These are phyloP conservation scores for Triplophysa tibetana DNA, from an alignment of 2,113 vertebrate species.

Conservation along the genomic window DNA sequence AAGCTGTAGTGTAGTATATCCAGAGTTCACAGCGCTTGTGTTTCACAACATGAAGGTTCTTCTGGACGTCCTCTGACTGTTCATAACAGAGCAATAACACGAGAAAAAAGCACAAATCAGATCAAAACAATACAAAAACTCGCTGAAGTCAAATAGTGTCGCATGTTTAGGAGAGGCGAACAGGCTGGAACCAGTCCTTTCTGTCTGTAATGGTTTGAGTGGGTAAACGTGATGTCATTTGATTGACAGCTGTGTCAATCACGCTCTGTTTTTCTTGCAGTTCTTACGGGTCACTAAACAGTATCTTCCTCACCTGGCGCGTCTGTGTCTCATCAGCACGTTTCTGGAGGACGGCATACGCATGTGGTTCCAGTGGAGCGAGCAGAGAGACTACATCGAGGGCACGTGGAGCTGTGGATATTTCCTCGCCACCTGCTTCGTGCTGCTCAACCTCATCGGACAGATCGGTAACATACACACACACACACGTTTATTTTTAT, in stretches of 20 bases:
- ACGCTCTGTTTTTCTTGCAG: slow-evolving; percentile 60
- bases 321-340: slow-evolving; percentile 96
- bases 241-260: too few species aligned
- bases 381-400: slow-evolving; percentile 96
- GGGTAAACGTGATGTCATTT: too few species aligned
- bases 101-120: too few species aligned
- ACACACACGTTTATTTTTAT: not conserved
- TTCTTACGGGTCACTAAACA: slow-evolving; percentile 97
- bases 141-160: too few species aligned
- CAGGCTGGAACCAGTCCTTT: too few species aligned
- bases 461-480: slow-evolving; percentile 83
- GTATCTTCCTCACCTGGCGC: slow-evolving; percentile 93
- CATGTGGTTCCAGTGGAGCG: slow-evolving; percentile 99
- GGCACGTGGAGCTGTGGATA: slow-evolving; percentile 94
- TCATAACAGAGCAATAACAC: too few species aligned
- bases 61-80: too few species aligned
- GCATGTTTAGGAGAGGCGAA: too few species aligned
- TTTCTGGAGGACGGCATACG: slow-evolving; percentile 97
- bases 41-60: not conserved
- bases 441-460: slow-evolving; percentile 91
- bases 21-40: not conserved
- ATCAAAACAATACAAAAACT: too few species aligned
- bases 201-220: too few species aligned
- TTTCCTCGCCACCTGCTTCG: slow-evolving; percentile 89
- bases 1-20: not conserved